These are phyloP conservation scores for Sebastes oblongus DNA, from an alignment of 2,797 vertebrate genomes.

Conservation along the genomic window DNA sequence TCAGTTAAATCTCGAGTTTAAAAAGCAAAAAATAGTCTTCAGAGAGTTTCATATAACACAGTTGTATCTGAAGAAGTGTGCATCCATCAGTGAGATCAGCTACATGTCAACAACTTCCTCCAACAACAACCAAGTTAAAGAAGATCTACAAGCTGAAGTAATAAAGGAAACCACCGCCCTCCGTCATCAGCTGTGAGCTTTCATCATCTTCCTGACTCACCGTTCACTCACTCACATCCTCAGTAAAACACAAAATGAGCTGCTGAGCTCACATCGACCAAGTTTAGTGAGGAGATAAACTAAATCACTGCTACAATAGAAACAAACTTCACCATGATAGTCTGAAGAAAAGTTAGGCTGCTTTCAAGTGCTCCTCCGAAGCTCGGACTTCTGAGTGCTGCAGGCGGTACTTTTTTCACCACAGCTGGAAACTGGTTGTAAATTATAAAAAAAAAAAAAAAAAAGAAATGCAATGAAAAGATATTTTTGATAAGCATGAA, in stretches of 20 bases:
- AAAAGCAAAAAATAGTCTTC: background rate
- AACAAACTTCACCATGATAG: background rate
- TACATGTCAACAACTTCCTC: constrained; percentile 47
- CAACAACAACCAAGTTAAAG: constrained; percentile 10
- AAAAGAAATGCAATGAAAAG: background rate
- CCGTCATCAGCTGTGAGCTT: constrained; percentile 51
- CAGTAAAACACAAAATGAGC: background rate
- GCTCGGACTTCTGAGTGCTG: background rate
- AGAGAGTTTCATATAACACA: background rate
- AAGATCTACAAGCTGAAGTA: constrained; percentile 13
- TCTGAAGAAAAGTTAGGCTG: background rate
- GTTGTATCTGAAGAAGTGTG: background rate
- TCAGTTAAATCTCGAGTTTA: fast-evolving
- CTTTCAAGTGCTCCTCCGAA: background rate
- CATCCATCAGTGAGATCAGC: constrained; percentile 15
- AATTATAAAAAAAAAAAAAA: too few relatives aligned
- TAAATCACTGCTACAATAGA: background rate
- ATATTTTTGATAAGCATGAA: background rate
- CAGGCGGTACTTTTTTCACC: background rate
- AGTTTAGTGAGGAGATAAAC: fast-evolving
- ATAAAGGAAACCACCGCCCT: constrained; percentile 56
- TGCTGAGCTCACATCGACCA: fast-evolving
- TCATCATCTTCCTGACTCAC: constrained; percentile 57
- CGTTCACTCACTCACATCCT: constrained; percentile 23
- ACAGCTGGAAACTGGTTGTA: background rate